Evolutionary conservation across 2,113 vertebrate species (phyloP).

Genomic region (Mus spicilegus): DNA sequence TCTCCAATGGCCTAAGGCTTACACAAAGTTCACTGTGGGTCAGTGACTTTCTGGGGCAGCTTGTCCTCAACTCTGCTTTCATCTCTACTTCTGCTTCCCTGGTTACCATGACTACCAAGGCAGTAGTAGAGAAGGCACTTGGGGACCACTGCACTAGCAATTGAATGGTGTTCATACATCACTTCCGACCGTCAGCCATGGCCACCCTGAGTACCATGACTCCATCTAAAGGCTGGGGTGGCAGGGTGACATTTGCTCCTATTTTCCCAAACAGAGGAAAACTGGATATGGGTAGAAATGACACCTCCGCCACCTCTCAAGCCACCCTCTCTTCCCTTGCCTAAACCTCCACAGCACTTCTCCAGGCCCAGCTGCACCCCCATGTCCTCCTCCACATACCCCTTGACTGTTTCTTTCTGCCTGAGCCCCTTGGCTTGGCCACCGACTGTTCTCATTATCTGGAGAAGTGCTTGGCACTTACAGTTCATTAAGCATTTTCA

Average conservation of each 20-base stretch:
- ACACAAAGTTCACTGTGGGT: background rate
- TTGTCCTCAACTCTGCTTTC: background rate
- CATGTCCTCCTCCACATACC: background rate
- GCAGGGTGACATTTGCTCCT: background rate
- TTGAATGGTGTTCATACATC: no score
- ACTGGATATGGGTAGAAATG: background rate
- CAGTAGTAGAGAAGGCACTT: background rate
- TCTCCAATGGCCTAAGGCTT: background rate
- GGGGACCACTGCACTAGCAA: background rate
- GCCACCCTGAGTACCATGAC: background rate
- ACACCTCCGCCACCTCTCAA: background rate
- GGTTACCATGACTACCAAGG: background rate
- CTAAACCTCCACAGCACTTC: background rate
- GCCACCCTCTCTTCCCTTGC: background rate
- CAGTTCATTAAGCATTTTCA: constrained; percentile 52
- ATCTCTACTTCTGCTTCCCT: background rate
- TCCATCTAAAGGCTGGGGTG: background rate
- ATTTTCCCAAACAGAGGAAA: background rate
- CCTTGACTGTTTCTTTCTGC: background rate
- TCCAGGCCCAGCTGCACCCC: background rate
- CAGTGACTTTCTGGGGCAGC: background rate
- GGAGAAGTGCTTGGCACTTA: background rate
- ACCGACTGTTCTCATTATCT: background rate
- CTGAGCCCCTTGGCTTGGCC: background rate
- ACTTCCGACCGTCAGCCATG: background rate